Evolutionary conservation across 2,888 invertebrate genomes (phyloP), one percentile per base, ranked within the genome.

Genomic region (Hipparchia sbordonii): DNA sequence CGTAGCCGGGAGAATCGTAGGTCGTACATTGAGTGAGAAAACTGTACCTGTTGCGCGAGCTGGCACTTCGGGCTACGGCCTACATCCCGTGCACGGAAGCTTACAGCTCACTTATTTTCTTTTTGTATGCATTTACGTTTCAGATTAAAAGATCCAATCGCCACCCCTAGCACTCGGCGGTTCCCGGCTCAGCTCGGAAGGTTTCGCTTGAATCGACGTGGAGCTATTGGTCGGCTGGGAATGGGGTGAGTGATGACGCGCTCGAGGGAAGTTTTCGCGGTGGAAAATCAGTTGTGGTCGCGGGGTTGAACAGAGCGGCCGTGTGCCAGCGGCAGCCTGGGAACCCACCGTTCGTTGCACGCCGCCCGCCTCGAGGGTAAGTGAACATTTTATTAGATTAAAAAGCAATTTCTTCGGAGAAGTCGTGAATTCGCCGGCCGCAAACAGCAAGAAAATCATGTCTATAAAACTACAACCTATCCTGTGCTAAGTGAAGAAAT

Each of bases 81-180:
- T 82, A 85, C 84, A 87, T 85, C 84, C 84, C 83, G 84, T 82
- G 85, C 82, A 83, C 85, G 86, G 84, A 87, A 83, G 86, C 88
- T 88, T 86, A 86, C 86, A 84, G 84, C 84, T 82, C 83, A 78
- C 83, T 87, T 87, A 87, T 89, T 89, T 89, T 88, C 88, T 90
- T 93, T 92, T 91, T 91, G 85, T 88, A 87, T 92, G 93, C 93
- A 92, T 93, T 94, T 92, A 88, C 91, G 89, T 92, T 93, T 89
- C 89, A 92, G 92, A 93, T 93, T 93, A 93, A 92, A 92, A 91
- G 90, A 92, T 89, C 92, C 89, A 91, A 92, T 92, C 88, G 87
- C 86, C 91, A 90, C 90, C 89, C 90, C 84, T 80, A 79, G 78
- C 79, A 79, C 78, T 91, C 93, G 92, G 86, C 71, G 76, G 78